These are phyloP conservation scores for Tubulanus polymorphus DNA, from an alignment of 2,888 invertebrate genomes.

Conservation along the genomic window DNA sequence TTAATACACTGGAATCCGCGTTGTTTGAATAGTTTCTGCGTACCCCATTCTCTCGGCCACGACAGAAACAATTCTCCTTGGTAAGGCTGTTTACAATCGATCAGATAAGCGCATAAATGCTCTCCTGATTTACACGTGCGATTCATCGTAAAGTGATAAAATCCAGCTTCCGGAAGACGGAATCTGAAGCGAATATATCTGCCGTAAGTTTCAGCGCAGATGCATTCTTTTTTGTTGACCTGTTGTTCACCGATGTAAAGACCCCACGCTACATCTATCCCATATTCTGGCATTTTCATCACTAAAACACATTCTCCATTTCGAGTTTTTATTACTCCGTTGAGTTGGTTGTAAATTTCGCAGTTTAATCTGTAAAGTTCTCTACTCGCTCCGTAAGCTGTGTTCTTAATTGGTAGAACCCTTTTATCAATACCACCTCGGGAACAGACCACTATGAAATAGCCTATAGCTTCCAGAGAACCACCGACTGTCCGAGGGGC, in stretches of 20 bases:
- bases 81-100: not conserved
- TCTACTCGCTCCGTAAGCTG: not conserved
- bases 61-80: not conserved
- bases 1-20: not conserved
- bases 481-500: no score
- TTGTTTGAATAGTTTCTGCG: not conserved
- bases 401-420: no score
- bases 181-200: not conserved
- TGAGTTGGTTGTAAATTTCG: not conserved
- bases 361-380: not conserved
- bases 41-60: not conserved
- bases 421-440: no score
- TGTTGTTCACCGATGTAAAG: not conserved
- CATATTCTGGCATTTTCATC: not conserved
- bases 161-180: not conserved
- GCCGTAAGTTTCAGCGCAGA: not conserved
- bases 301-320: not conserved
- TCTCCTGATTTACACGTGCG: not conserved
- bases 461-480: no score
- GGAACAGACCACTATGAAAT: no score
- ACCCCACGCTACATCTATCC: not conserved
- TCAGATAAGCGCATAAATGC: not conserved
- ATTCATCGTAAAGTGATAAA: not conserved
- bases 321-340: not conserved
- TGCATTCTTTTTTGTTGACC: not conserved